Percentiles rank a stretch among this genome's conserved stretches.
These are phyloP conservation scores for Osmerus mordax DNA, from an alignment of 2,113 vertebrate species.

Conservation along the genomic window DNA sequence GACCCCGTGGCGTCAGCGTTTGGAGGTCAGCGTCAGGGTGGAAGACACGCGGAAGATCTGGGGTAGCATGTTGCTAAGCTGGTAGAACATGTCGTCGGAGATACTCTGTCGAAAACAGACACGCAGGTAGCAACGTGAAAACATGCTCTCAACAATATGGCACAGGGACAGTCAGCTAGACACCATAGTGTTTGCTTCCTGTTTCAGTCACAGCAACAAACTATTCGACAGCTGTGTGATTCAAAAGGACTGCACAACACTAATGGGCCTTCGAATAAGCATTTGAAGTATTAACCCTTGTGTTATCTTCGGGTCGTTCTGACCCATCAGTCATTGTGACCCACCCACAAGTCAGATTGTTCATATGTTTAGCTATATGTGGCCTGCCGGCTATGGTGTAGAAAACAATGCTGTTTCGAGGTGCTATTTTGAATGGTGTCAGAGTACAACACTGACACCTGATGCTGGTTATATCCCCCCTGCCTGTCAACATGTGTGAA, in stretches of 20 bases:
- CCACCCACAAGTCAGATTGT: background rate
- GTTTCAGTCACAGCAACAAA: too few species aligned
- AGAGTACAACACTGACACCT: slow-evolving; percentile 44
- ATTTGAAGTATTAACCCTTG: slow-evolving; percentile 59
- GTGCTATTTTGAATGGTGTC: slow-evolving; percentile 53
- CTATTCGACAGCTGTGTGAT: slow-evolving; percentile 31
- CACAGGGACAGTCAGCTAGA: too few species aligned
- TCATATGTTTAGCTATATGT: slow-evolving; percentile 40
- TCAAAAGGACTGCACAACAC: background rate
- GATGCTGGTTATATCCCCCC: slow-evolving; percentile 54
- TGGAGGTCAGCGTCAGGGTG: slow-evolving; percentile 80
- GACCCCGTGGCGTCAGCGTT: slow-evolving; percentile 50
- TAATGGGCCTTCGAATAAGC: slow-evolving; percentile 37
- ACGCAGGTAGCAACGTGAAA: background rate
- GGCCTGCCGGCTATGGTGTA: slow-evolving; percentile 26
- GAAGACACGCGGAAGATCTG: slow-evolving; percentile 98
- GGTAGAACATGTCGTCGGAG: slow-evolving; percentile 98
- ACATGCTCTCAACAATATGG: too few species aligned
- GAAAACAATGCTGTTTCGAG: slow-evolving; percentile 42
- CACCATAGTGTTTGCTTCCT: too few species aligned
- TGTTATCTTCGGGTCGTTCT: too few species aligned
- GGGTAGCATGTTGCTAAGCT: slow-evolving; percentile 96
- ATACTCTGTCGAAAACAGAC: slow-evolving; percentile 78
- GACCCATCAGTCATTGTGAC: too few species aligned
- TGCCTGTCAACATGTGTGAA: slow-evolving; percentile 29